Base-by-base conservation (phyloP, 2,888 invertebrate species). In the Oxyscelio sp. region DNA sequence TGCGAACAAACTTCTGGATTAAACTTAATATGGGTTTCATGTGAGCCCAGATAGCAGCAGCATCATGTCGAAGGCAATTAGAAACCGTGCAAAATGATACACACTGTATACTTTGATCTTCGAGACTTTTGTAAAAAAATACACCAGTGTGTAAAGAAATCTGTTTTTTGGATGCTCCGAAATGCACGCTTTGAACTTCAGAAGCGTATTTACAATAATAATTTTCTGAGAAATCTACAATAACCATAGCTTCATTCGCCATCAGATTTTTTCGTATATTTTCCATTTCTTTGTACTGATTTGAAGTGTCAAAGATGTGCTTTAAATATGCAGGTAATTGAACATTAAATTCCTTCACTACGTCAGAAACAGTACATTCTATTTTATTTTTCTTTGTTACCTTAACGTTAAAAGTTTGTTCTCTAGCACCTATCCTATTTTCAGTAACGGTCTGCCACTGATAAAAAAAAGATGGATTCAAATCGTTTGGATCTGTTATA, bases 41-140 rank as follows among this genome's bases (percentile, higher is more conserved):
- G 34, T 84, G 79, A 54, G 80, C 71, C 84, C 84, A 84, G 48
- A 79, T 54, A 2, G 65, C 43, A 43, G 34, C 31, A 24, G 78
- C 78, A 52, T 83, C 74, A 54, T 84, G 84, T 13, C 79, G 50
- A 13, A 83, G 56, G 52, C 45, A 34, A 43, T 80, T 71, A 0
- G 71, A 84, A n/a, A 70, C 59, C 4, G 71, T 80, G 34, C 75
- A 80, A 70, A 79, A 80, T 13, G 79, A 84, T 4, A 59, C 38
- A 63, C 56, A 83, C 50, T 79, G 31, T 3, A 58, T 3, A 17
- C 48, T 31, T 24, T 19, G 34, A 56, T 38, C 40, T 3, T 1
- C 1, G n/a, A n/a, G n/a, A 22, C 66, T 48, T 56, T 22, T 66
- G 40, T 75, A 84, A 24, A 61, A 84, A 24, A 68, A 84, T n/a